Percentiles rank a stretch among this genome's conserved stretches.
These are phyloP conservation scores for Lepus americanus DNA, from an alignment of 2,113 vertebrate species.

Conservation along the genomic window DNA sequence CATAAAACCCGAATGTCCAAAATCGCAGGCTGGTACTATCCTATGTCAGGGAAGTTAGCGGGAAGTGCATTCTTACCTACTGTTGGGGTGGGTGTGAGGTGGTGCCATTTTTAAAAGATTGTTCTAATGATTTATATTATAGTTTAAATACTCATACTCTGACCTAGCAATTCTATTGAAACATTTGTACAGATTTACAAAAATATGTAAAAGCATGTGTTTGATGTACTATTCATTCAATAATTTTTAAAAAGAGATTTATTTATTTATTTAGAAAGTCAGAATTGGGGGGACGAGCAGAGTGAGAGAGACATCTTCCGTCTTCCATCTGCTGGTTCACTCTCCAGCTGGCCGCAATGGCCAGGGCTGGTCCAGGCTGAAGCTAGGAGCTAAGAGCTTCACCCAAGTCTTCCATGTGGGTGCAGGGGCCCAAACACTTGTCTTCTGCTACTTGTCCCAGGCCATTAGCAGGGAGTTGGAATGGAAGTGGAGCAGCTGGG, in stretches of 20 bases:
- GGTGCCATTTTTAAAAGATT: constrained; percentile 40
- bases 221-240: background rate
- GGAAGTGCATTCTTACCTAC: background rate
- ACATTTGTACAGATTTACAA: constrained; percentile 44
- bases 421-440: too few relatives aligned
- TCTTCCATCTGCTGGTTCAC: too few relatives aligned
- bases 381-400: too few relatives aligned
- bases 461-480: too few relatives aligned
- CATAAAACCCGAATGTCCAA: constrained; percentile 2
- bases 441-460: too few relatives aligned
- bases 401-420: too few relatives aligned
- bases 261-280: too few relatives aligned
- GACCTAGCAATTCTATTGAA: background rate
- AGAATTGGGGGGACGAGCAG: too few relatives aligned
- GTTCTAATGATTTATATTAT: constrained; percentile 8
- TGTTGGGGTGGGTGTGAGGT: background rate
- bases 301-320: too few relatives aligned
- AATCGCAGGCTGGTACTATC: background rate
- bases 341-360: too few relatives aligned
- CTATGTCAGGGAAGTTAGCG: background rate
- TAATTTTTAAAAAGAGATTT: background rate
- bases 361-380: too few relatives aligned
- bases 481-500: too few relatives aligned
- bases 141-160: constrained; percentile 37
- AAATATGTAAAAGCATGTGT: constrained; percentile 1